A percentile compares a stretch with the other conserved stretches of the same genome.
Evolutionary conservation across 2,888 invertebrate genomes (phyloP).

Genomic region (Cheilosia pagana): DNA sequence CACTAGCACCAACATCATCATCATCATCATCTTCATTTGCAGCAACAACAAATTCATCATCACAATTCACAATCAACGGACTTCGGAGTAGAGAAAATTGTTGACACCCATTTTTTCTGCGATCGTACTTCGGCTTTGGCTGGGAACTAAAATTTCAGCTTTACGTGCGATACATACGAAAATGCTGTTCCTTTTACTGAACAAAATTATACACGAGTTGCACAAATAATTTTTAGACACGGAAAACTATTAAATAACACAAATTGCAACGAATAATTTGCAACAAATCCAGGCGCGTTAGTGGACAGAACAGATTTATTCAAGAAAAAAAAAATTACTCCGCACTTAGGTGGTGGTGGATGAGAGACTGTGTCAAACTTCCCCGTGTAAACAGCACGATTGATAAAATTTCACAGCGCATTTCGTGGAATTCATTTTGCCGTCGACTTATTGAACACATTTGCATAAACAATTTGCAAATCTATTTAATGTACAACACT

Average conservation of each 20-base stretch:
- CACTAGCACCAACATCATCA: constrained; percentile 64
- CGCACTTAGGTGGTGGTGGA: constrained; percentile 58
- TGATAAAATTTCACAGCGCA: constrained; percentile 64
- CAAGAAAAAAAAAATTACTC: constrained; percentile 46
- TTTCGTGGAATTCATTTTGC: constrained; percentile 49
- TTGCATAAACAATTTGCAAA: constrained; percentile 37
- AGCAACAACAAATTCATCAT: constrained; percentile 62
- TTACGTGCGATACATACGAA: constrained; percentile 7
- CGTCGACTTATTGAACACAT: constrained; percentile 27
- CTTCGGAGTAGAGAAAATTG: constrained; percentile 75
- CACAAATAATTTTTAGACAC: constrained; percentile 4
- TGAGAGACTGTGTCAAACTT: constrained; percentile 64
- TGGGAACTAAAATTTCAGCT: constrained; percentile 8
- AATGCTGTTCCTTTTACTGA: constrained; percentile 7
- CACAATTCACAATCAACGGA: constrained; percentile 62
- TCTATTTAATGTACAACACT: background rate
- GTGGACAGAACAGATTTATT: constrained; percentile 6
- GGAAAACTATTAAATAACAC: constrained; percentile 1
- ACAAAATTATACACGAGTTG: constrained; percentile 18
- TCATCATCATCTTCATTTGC: constrained; percentile 50
- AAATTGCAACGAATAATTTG: background rate
- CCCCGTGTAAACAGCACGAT: constrained; percentile 69
- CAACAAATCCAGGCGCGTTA: constrained; percentile 42
- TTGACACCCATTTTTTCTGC: constrained; percentile 75
- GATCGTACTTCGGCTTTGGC: constrained; percentile 51